phyloP scores from a whole-genome alignment of 2,888 invertebrate species.

The Dicranocentrus wangi region DNA sequence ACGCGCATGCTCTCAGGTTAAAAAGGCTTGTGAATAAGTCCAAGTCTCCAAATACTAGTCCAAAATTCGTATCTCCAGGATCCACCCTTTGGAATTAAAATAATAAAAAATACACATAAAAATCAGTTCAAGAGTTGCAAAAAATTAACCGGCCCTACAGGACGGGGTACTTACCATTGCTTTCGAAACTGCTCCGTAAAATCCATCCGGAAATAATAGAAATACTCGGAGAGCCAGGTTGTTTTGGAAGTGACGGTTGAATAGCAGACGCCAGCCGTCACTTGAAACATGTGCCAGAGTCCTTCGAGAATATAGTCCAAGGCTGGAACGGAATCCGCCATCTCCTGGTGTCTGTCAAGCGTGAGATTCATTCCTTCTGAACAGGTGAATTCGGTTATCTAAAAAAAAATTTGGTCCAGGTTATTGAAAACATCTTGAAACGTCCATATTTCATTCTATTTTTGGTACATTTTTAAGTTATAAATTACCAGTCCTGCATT shows the following conservation, averaged over 20 bases:
- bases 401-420: background rate
- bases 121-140: background rate
- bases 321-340: background rate
- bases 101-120: background rate
- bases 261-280: conserved; percentile 20
- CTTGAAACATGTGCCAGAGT: conserved; percentile 42
- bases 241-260: background rate
- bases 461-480: conserved; percentile 11
- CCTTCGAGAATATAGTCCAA: conserved; percentile 32
- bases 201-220: conserved; percentile 12
- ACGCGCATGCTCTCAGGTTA: conserved; percentile 31
- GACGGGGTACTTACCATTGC: conserved; percentile 1
- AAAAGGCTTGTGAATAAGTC: conserved; percentile 15
- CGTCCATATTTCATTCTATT: background rate
- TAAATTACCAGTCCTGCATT: conserved; percentile 25
- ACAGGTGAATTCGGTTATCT: conserved; percentile 10
- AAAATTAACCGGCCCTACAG: background rate
- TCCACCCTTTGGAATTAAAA: too few relatives aligned
- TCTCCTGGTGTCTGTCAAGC: conserved; percentile 3
- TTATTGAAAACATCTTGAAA: background rate
- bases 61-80: conserved; percentile 22
- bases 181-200: conserved; percentile 28
- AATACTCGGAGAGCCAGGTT: conserved; percentile 27
- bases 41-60: conserved; percentile 26
- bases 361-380: background rate